Evolutionary conservation across 2,113 vertebrate genomes (phyloP).

Genomic region (Conger conger): DNA sequence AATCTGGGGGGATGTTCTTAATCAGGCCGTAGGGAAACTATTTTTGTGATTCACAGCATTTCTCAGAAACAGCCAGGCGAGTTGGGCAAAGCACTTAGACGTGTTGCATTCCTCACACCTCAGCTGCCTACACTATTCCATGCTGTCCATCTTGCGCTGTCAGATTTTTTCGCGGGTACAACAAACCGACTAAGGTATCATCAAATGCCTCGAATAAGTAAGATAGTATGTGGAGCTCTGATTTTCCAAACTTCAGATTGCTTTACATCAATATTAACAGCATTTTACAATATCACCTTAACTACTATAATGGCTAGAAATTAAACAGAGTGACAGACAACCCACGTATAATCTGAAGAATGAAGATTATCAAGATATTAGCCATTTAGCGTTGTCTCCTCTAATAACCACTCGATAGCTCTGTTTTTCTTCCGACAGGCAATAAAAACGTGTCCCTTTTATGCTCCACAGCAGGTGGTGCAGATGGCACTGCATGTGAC

Average conservation of each 20-base stretch:
- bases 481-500: neutral
- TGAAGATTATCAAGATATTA: too few species aligned
- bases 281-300: too few species aligned
- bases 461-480: neutral
- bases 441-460: neutral
- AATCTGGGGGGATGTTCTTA: neutral
- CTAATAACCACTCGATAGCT: neutral
- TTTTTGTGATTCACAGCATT: neutral
- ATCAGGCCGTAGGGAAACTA: neutral
- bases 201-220: neutral
- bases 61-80: neutral
- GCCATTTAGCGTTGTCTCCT: too few species aligned
- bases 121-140: neutral
- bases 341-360: too few species aligned
- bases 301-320: too few species aligned
- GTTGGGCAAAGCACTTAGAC: neutral
- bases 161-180: neutral
- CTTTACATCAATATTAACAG: too few species aligned
- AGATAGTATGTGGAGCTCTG: too few species aligned
- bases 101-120: neutral
- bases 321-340: too few species aligned
- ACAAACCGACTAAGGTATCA: neutral
- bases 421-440: neutral
- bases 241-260: too few species aligned
- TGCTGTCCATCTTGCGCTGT: neutral